Conservation (phyloP, 2,113 vertebrate genomes). For the Scophthalmus maximus region DNA sequence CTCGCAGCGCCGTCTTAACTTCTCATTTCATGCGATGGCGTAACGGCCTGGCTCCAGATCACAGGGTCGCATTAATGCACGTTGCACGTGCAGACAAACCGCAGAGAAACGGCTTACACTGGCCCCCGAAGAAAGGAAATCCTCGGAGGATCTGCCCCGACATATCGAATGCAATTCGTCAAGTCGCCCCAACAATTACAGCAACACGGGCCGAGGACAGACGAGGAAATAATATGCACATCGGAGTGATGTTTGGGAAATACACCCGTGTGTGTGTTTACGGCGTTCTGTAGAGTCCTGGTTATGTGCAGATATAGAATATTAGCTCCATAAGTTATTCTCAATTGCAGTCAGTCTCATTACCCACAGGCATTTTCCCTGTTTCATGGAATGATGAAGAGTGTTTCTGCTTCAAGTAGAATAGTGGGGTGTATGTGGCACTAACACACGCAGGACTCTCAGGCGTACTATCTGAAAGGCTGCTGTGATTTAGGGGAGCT, state of each 20-base stretch:
- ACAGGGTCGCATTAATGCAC: constrained; percentile 33
- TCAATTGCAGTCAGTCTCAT: constrained; percentile 83
- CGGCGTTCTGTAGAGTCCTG: constrained; percentile 70
- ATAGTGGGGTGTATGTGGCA: constrained; percentile 76
- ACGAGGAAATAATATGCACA: constrained; percentile 70
- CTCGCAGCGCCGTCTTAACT: constrained; percentile 45
- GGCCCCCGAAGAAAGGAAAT: constrained; percentile 42
- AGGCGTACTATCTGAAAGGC: constrained; percentile 75
- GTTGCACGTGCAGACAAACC: constrained; percentile 18
- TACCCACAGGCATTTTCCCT: constrained; percentile 76
- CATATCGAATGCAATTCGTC: constrained; percentile 69
- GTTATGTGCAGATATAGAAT: constrained; percentile 79
- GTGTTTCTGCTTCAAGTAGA: constrained; percentile 69
- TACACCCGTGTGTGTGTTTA: constrained; percentile 78
- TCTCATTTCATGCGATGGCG: constrained; percentile 57
- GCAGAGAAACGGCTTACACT: constrained; percentile 44
- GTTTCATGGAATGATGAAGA: constrained; percentile 79
- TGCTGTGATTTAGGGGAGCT: constrained; percentile 81
- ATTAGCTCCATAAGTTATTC: constrained; percentile 86
- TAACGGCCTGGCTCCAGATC: constrained; percentile 62
- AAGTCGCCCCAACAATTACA: constrained; percentile 59
- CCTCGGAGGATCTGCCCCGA: constrained; percentile 51
- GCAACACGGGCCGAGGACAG: constrained; percentile 50
- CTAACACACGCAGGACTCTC: constrained; percentile 81
- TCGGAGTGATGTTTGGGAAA: constrained; percentile 70